These are phyloP conservation scores for Argyresthia albistria DNA, from an alignment of 2,888 invertebrate genomes.

Conservation along the genomic window DNA sequence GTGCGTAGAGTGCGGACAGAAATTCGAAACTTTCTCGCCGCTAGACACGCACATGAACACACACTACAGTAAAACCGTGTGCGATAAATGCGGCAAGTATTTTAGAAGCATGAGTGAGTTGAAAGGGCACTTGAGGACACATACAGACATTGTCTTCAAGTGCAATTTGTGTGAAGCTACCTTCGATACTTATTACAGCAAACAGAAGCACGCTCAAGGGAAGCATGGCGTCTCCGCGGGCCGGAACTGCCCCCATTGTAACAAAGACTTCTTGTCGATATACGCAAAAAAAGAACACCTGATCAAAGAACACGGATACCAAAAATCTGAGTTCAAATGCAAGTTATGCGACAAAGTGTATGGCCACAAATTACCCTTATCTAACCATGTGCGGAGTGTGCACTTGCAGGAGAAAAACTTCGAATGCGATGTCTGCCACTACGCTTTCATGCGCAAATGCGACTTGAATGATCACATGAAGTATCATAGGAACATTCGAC, in stretches of 20 bases:
- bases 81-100: constrained; percentile 5
- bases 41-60: constrained; percentile 7
- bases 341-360: not conserved
- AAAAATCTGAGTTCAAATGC: not conserved
- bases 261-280: constrained; percentile 5
- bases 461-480: constrained; percentile 3
- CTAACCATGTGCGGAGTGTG: not conserved
- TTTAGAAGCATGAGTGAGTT: constrained; percentile 2
- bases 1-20: constrained; percentile 1
- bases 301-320: not conserved
- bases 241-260: constrained; percentile 6
- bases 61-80: constrained; percentile 6
- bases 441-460: not conserved
- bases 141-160: not conserved
- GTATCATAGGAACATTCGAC: not conserved
- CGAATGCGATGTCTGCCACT: not conserved
- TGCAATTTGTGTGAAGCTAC: constrained; percentile 2
- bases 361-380: not conserved
- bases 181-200: constrained; percentile 2
- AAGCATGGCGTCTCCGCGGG: constrained; percentile 1
- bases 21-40: not conserved
- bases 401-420: constrained; percentile 3
- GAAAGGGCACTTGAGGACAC: constrained; percentile 1
- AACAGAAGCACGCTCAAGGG: not conserved
- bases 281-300: constrained; percentile 1